Conservation (phyloP, 1,140 invertebrate species). For the Drosophila dunni region DNA sequence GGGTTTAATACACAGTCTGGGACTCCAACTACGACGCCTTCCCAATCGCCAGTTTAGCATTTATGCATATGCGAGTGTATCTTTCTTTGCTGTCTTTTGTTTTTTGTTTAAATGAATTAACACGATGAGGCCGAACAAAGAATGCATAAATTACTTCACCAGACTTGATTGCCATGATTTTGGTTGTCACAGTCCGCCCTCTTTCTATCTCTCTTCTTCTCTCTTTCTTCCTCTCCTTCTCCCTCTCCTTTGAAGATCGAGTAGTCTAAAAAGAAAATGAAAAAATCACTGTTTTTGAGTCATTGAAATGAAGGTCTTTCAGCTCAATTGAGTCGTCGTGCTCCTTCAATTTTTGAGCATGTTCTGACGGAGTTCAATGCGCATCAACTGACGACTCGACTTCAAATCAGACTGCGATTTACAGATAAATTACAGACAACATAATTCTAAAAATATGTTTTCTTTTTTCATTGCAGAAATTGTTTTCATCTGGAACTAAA, state of each 20-base stretch:
- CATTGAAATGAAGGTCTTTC: conserved; percentile 45
- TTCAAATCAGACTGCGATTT: conserved; percentile 36
- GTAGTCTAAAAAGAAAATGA: conserved; percentile 30
- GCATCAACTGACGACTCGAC: conserved; percentile 30
- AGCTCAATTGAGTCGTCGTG: conserved; percentile 41
- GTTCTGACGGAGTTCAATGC: conserved; percentile 55
- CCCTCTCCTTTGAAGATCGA: conserved; percentile 1
- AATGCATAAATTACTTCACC: conserved; percentile 72
- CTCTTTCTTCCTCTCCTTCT: not conserved
- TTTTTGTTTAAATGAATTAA: conserved; percentile 66
- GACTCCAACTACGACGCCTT: not conserved
- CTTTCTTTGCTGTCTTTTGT: conserved; percentile 39
- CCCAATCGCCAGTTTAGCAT: conserved; percentile 38
- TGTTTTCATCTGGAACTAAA: too few species aligned
- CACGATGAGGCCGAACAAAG: conserved; percentile 66
- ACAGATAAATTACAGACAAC: conserved; percentile 1
- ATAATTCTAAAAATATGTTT: conserved; percentile 9
- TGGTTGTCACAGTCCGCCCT: conserved; percentile 23
- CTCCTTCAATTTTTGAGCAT: conserved; percentile 20
- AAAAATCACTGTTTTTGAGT: conserved; percentile 58
- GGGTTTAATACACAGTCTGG: conserved; percentile 1
- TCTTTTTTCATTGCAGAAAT: conserved; percentile 47
- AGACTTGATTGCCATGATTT: conserved; percentile 41
- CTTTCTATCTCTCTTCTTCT: not conserved
- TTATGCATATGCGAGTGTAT: conserved; percentile 28